Base-by-base conservation (phyloP, 2,888 invertebrate genomes). In the Chrysotoxum bicinctum region DNA sequence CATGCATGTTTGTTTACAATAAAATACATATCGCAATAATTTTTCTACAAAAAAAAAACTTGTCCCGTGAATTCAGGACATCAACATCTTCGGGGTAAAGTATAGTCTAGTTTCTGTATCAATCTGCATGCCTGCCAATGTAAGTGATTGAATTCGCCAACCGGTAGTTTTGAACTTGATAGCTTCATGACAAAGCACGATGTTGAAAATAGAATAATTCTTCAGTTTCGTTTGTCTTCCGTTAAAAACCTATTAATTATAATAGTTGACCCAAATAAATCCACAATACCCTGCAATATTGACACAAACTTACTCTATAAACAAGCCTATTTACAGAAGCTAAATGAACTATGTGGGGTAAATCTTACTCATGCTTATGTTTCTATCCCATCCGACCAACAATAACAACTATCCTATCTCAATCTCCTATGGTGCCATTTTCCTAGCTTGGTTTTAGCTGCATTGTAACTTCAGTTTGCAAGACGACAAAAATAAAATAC, bases 241-340 rank as follows among this genome's bases (percentile, higher is more conserved):
- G 26, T 23, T 60, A 23, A 50, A 50, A 50, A 50, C 12, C 50
- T n/a, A 50, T 26, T 50, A 35, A 23, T 50, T 66, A n/a, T 66
- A 26, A 10, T 12, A n/a, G 21, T 35, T 35, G 66, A 23, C 66
- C 66, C 50, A 50, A 7, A 50, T 48, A 35, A n/a, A 19, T 23
- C 4, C 14, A 50, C n/a, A 19, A 64, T 30, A 45, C 30, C 64
- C 45, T 45, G 19, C 30, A 37, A 7, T 66, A 50, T 50, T 48
- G 48, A 50, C 66, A 50, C n/a, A 66, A 66, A 66, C 66, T 50
- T 21, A 50, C 35, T 50, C n/a, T 50, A n/a, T 10, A 66, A 66
- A 66, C 66, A 66, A 50, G 21, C 48, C 21, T 32, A 50, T 64
- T 45, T 45, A 19, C 64, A 45, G 45, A 45, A 45, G 64, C 64